Base-by-base conservation (phyloP, 2,797 vertebrate genomes). In the Pangasius djambal region DNA sequence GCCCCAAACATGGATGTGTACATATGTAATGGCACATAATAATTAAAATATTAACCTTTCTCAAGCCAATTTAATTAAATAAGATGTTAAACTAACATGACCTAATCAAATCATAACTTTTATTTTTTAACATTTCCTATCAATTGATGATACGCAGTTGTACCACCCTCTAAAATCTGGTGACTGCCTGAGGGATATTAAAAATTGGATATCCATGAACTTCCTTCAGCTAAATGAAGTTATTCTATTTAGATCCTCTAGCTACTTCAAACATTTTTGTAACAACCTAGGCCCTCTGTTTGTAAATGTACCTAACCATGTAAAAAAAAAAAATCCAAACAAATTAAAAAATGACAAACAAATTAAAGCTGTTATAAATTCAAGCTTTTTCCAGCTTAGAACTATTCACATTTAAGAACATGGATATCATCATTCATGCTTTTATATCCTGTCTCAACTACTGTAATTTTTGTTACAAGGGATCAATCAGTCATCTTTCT, bases 161-260 rank as follows among this genome's bases (percentile, higher is more conserved):
- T 59, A 18, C 18, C 16, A 20, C 57, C 15, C 57, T 20, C 18
- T 59, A 20, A 59, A 59, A 18, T 18, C 57, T 18, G 5, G 55
- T 31, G 65, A 69, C 1, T 4, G 12, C 28, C 28, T 28, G 12
- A 31, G 65, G 65, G 7, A 69, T 69, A 69, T 69, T 69, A 69
- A 69, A 69, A 69, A 9, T 2, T 69, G 10, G 16, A 59, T 59
- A 18, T 6, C 57, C 86, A 86, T 57, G 83, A 87, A 63, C 16
- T 37, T 85, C 82, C 84, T 75, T 86, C n/a, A 81, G 78, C 10
- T 69, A 69, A 69, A 69, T 13, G 9, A 55, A 55, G 52, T 55
- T 55, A 55, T 55, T 55, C 52, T 55, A 13, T 55, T 55, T 55
- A 13, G 52, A 13, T 15, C 52, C 13, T 55, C 52, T 55, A 55